Evolutionary conservation across 2,113 vertebrate genomes (phyloP), one percentile per base, ranked within the genome.

Genomic region (Sturnus vulgaris): DNA sequence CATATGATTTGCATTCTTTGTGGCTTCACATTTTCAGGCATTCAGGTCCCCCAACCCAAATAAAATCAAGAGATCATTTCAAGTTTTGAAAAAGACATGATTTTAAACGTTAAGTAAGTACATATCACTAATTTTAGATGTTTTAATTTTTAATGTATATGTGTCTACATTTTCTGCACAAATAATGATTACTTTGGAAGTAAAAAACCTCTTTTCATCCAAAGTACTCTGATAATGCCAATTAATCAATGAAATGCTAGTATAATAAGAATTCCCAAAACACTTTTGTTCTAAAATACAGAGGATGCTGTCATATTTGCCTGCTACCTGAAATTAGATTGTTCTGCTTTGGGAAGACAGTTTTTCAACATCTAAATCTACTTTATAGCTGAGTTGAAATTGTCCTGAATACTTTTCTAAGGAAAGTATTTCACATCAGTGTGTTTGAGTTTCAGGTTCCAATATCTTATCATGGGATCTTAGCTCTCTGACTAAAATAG

Each of bases 211-310:
- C 27, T 79, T 44, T 86, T 53, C 33, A 21, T 63, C 33, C 33
- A 90, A 95, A 81, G 27, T 55, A 44, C n/a, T 55, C 7, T 78
- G 31, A 44, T 55, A 47, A 39, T 72, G 11, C 6, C 7, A 90
- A 83, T 88, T 86, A 92, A 72, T 87, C 2, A 2, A 92, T 30
- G 60, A 82, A 84, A 92, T 88, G 23, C 12, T 52, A 65, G 21
- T 70, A 53, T 31, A 86, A 56, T 22, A 71, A 93, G 46, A 94
- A 95, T 95, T 96, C 71, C 92, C 82, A 56, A 93, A 96, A 94
- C 79, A 64, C 0, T 3, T 66, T 91, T 93, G 12, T 69, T 88
- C 61, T 76, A 25, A 78, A 92, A 59, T 87, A 81, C n/a, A 84
- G 77, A 57, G 20, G 75, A 40, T 68, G 11, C 16, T 83, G 37